Evolutionary conservation across 1,140 invertebrate genomes (phyloP).

Genomic region (Drosophila nigrodunni): DNA sequence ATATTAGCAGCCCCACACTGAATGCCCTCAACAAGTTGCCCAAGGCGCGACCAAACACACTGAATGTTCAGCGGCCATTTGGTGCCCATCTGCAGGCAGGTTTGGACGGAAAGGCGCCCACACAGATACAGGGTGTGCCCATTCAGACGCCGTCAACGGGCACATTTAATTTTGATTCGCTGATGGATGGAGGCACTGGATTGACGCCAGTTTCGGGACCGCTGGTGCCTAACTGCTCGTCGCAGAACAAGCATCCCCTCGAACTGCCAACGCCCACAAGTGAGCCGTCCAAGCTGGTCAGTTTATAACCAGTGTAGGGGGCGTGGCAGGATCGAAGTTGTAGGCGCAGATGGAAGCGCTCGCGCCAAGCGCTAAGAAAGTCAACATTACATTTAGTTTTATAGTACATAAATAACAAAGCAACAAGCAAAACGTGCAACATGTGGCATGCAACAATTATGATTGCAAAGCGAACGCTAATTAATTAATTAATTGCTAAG

Average conservation of each 20-base stretch:
- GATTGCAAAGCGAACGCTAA: slow-evolving; percentile 30
- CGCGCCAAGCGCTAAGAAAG: slow-evolving; percentile 54
- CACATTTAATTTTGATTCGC: slow-evolving; percentile 95
- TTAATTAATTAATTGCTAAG: slow-evolving; percentile 30
- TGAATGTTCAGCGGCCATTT: slow-evolving; percentile 81
- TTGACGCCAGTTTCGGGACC: slow-evolving; percentile 92
- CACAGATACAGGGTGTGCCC: slow-evolving; percentile 90
- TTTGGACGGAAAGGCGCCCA: slow-evolving; percentile 73
- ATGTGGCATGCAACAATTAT: slow-evolving; percentile 21
- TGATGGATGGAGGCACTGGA: slow-evolving; percentile 96
- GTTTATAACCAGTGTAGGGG: slow-evolving; percentile 87
- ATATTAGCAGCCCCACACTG: slow-evolving; percentile 64
- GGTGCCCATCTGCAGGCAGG: slow-evolving; percentile 48
- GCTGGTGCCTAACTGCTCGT: slow-evolving; percentile 88
- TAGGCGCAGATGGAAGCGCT: background rate
- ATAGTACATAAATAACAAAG: slow-evolving; percentile 24
- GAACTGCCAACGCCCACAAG: slow-evolving; percentile 89
- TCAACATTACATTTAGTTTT: slow-evolving; percentile 76
- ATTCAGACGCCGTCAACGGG: slow-evolving; percentile 95
- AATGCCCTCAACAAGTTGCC: slow-evolving; percentile 85
- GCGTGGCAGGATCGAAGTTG: slow-evolving; percentile 30
- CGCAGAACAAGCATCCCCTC: slow-evolving; percentile 88
- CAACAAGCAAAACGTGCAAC: slow-evolving; percentile 25
- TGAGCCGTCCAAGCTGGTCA: slow-evolving; percentile 90
- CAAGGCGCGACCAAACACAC: slow-evolving; percentile 87